phyloP scores from a whole-genome alignment of 2,113 vertebrate genomes.

The Acanthisitta chloris region DNA sequence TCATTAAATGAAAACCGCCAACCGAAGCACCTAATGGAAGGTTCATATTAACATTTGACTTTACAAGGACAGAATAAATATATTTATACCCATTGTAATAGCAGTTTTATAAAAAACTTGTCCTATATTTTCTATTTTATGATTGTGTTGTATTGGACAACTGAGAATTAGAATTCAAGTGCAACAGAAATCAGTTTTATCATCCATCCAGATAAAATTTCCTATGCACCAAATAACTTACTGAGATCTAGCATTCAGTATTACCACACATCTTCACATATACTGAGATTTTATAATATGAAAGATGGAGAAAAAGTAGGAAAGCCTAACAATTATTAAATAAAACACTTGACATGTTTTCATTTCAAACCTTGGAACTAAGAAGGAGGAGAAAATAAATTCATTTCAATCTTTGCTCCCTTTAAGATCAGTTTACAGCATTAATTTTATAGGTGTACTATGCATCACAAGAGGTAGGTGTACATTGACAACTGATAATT shows the following conservation, averaged over 20 bases:
- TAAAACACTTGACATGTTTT: neutral
- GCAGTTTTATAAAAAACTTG: neutral
- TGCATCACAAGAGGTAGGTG: neutral
- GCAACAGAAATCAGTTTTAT: neutral
- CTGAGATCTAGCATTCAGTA: neutral
- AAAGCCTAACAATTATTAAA: neutral
- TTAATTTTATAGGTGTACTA: neutral
- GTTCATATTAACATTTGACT: neutral
- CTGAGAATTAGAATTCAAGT: neutral
- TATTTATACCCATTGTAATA: neutral
- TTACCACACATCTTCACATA: neutral
- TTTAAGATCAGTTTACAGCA: neutral
- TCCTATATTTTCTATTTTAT: neutral
- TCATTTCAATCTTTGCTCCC: neutral
- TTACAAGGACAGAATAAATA: neutral
- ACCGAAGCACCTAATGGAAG: neutral
- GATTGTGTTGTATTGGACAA: neutral
- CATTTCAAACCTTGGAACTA: neutral
- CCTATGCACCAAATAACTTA: neutral
- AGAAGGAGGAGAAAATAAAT: neutral
- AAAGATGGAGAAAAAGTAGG: neutral
- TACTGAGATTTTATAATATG: neutral
- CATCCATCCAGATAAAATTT: neutral
- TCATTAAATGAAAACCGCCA: neutral
- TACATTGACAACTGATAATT: neutral